Conservation (phyloP, 2,888 invertebrate genomes). For the Amitus sp. region DNA sequence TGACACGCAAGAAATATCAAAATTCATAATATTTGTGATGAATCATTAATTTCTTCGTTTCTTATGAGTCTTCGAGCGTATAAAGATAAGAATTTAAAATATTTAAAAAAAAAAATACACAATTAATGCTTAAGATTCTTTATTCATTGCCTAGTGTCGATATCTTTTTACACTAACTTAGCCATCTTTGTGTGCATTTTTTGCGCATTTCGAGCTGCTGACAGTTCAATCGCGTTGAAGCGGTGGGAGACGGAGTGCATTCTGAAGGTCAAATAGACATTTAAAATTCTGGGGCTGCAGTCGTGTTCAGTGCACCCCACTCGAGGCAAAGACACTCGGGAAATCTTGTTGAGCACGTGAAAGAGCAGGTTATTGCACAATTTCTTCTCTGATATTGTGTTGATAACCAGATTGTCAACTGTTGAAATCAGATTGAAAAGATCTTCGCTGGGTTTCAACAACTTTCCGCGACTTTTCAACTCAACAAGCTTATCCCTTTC, state of each 20-base stretch:
- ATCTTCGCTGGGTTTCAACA: background rate
- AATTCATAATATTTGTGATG: no score
- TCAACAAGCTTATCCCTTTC: background rate
- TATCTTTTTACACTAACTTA: no score
- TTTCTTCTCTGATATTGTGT: background rate
- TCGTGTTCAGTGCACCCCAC: background rate
- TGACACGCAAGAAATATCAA: no score
- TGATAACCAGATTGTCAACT: background rate
- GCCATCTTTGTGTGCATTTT: background rate
- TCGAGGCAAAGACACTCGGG: background rate
- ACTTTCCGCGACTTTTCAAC: background rate
- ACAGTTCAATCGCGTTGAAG: background rate
- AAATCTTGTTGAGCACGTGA: background rate
- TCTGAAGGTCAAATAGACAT: background rate
- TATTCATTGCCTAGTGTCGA: no score
- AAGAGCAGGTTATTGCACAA: background rate
- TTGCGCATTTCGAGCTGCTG: background rate
- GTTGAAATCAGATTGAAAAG: background rate
- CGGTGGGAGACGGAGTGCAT: background rate
- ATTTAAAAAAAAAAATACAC: no score
- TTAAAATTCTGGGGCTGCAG: background rate
- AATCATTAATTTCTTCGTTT: no score
- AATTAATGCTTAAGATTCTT: no score
- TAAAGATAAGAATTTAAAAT: no score
- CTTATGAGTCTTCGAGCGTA: no score